Evolutionary conservation across 2,888 invertebrate genomes (phyloP), one percentile per base, ranked within the genome.

Genomic region (Mythimna pallens): DNA sequence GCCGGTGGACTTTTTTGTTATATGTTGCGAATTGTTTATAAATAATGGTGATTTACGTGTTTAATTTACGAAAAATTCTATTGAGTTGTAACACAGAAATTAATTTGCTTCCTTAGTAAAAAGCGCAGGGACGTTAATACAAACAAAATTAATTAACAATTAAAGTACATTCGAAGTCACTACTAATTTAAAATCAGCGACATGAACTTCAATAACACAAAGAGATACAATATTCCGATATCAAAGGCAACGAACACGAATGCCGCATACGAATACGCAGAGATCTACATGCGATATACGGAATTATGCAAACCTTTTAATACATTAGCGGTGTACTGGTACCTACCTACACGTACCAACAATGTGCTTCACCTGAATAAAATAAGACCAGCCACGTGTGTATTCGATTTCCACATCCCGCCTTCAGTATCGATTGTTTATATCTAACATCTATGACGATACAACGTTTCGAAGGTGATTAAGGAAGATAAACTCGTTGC

Each of bases 401-500:
- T 65, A 57, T 73, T 68, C 55, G 50, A 67, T 78, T 78, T 72
- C 69, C 62, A 59, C 43, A 67, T 67, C 58, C 50, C 17, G n/a
- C 17, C 54, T 65, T 65, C 47, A 34, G 30, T 81, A 84, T 77
- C 54, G 73, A 78, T 69, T 84, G 71, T 67, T 67, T 73, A 66
- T 59, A 61, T 68, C 40, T 52, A 69, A 57, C 55, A 55, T 62
- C 30, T 52, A 72, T 36, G n/a, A 52, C 40, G 64, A 67, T 71
- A 65, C 65, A 77, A 54, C 64, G 70, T 43, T 70, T 70, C 55
- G 65, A 63, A 73, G 62, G 72, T 83, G 77, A 71, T 75, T 80
- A 85, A n/a, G 30, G 66, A 64, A 69, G 70, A 75, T 80, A 77
- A 69, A 75, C 72, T 63, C 73, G 52, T 70, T 74, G 71, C 65